Evolutionary conservation across 2,888 invertebrate species (phyloP), one percentile per base, ranked within the genome.

Genomic region (Ennomos fuscantarius): DNA sequence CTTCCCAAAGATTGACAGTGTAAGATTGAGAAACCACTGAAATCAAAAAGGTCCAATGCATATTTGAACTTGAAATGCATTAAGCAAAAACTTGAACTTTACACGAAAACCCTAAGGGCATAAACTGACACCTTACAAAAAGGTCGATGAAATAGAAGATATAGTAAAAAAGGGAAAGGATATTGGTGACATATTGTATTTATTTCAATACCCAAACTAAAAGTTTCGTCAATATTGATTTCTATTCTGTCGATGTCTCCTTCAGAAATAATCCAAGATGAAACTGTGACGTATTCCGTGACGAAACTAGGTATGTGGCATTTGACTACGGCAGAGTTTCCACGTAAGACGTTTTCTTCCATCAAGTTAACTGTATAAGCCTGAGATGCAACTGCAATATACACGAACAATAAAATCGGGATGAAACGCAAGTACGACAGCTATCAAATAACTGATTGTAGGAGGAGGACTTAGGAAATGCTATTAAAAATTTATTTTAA

Each of bases 281-380:
- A 95, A 70, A 97, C 96, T 78, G 93, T 94, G 75, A 97, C 97
- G 90, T 96, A 97, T 93, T 97, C 97, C 78, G 97, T 96, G 76
- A 97, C 97, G 93, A 97, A 97, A 93, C 97, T 97, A 76, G 97
- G 97, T 87, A 97, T 97, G 91, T 97, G 97, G 93, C 97, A 97
- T 93, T 97, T 97, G 79, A 97, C 93, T 83, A 97, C 95, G 68
- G 96, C 97, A 68, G 97, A 95, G 91, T 98, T 98, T 79, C 97
- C 97, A 79, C 96, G 95, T 75, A 97, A 93, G 69, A 97, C 97
- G 88, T 97, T 97, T 87, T 97, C 97, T 86, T 97, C 97, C 97
- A 97, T 97, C 78, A 97, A 95, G 93, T 97, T 97, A 72, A 97
- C 95, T 76, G 95, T 95, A 90, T 97, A 97, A 62, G 94, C 94